Evolutionary conservation across 1,140 invertebrate genomes (phyloP), one percentile per base, ranked within the genome.

Genomic region (Drosophila sp.): DNA sequence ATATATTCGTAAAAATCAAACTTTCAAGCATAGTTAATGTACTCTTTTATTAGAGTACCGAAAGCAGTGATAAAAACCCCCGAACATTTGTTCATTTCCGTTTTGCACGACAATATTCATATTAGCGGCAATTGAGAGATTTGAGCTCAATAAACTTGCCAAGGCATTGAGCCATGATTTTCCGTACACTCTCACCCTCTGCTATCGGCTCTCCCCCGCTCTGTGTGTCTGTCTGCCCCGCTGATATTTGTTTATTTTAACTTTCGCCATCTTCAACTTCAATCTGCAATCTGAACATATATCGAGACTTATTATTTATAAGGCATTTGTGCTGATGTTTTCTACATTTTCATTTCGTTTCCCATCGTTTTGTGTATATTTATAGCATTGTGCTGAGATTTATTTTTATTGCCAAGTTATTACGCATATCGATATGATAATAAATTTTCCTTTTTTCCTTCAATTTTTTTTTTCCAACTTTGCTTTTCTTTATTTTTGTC

Each of bases 371-470:
- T 27, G 44, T 50, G 23, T 84, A 87, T 87, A 87, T 87, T 87
- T 87, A 87, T 87, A 72, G 85, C 84, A 80, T 90, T 80, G 77
- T 76, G 29, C 69, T 60, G 80, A 90, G 86, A 90, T 90, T 90
- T 90, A 90, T 90, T 90, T 87, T 90, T 90, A 90, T 90, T 90
- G 86, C 85, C 85, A 82, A 90, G 84, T 90, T 90, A 90, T 90
- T 90, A 90, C 81, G 85, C 85, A 90, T 85, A 90, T 90, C 85
- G 81, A 89, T 90, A 90, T 90, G 85, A 80, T 90, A 86, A 90
- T 90, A 90, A 90, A 90, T 90, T 82, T 83, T 70, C 71, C 75
- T 66, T 66, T 58, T 50, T 50, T 6, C n/a, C 17, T 47, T 47
- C 44, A 47, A 47, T 50, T 50, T 50, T 50, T 25, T 33, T 33